Percentiles rank a stretch among this genome's conserved stretches.
Evolutionary conservation across 53 echinoderm and acorn worm genomes (phyloP).

Genomic region (Henricia sp.): DNA sequence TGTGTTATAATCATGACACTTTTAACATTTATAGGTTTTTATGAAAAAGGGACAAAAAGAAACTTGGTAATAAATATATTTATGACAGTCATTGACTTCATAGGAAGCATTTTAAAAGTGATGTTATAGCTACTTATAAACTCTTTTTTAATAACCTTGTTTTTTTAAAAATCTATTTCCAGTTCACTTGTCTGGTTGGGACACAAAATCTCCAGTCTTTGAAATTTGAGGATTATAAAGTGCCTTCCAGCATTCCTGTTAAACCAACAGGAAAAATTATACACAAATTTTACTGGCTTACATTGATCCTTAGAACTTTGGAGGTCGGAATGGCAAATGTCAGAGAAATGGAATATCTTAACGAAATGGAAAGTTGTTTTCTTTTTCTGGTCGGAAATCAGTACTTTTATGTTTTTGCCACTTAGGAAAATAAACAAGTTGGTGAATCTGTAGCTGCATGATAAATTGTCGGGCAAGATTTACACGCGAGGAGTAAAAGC

Average conservation of each 20-base stretch:
- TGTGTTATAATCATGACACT: no score
- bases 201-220: background rate
- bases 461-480: constrained; percentile 20
- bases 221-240: background rate
- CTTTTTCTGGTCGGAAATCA: background rate
- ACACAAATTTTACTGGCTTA: background rate
- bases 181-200: background rate
- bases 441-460: constrained; percentile 4
- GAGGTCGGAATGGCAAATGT: background rate
- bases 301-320: background rate
- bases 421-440: constrained; percentile 37
- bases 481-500: background rate
- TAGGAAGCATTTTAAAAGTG: no score
- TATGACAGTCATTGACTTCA: no score
- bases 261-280: background rate
- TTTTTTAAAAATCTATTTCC: no score
- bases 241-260: background rate
- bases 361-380: background rate
- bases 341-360: background rate
- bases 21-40: no score
- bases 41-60: no score
- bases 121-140: no score
- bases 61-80: no score
- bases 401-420: background rate
- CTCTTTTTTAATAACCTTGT: no score